Evolutionary conservation across 1,140 invertebrate species (phyloP).

Genomic region (Eriosoma lanigerum): DNA sequence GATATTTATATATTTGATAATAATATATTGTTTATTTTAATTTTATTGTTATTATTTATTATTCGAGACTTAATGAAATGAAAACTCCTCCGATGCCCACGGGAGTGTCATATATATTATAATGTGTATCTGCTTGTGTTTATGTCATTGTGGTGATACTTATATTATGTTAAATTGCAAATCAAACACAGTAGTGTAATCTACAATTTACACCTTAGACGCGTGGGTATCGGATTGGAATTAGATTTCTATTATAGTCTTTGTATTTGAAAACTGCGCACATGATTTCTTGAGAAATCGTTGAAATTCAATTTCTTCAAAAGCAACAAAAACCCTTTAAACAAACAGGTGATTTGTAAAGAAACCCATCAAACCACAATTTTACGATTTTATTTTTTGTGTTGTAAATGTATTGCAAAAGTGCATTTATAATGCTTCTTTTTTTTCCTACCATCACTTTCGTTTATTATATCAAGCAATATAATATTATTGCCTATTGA

Average conservation of each 20-base stretch:
- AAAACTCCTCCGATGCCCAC: not conserved
- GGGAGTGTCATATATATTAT: not conserved
- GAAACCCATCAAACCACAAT: not conserved
- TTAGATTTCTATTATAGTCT: not conserved
- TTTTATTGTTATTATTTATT: not conserved
- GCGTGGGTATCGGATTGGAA: not conserved
- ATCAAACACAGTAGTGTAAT: not conserved
- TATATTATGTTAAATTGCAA: not conserved
- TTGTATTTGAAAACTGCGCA: not conserved
- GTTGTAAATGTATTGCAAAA: no score
- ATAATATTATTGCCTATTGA: no score
- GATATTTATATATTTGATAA: not conserved
- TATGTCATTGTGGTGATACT: not conserved
- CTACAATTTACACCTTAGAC: not conserved
- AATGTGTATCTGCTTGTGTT: not conserved
- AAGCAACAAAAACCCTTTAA: not conserved
- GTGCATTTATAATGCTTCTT: no score
- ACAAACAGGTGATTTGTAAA: not conserved
- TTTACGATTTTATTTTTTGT: no score
- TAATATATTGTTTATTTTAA: not conserved
- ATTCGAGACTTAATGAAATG: constrained; percentile 16
- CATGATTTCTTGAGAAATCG: not conserved
- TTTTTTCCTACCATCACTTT: no score
- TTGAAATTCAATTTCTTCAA: constrained; percentile 3
- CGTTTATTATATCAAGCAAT: no score